Evolutionary conservation across 2,113 vertebrate species (phyloP), one percentile per base, ranked within the genome.

Genomic region (Tachycineta bicolor): DNA sequence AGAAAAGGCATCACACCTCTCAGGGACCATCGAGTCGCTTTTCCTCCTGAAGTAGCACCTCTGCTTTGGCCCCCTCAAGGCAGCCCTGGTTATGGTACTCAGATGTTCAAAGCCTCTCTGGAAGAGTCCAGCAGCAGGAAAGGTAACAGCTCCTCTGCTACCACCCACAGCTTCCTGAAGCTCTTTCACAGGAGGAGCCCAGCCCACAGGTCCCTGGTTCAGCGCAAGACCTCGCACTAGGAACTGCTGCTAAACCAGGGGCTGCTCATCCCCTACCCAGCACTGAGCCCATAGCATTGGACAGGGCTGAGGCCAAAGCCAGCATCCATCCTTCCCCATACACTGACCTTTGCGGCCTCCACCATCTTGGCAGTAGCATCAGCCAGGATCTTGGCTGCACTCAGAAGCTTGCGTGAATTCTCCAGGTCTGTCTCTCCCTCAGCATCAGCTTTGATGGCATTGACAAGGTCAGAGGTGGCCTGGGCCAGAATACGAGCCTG

Each of bases 301-400:
- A 83, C 11, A 53, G 10, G 41, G 23, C 39, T 37, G 11, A 31
- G 24, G 9, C 13, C 73, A 70, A 91, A 78, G 17, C 10, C 39
- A 83, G 37, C 1, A 2, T 15, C 26, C 47, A 43, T 22, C 5
- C 14, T 25, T 7, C 15, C 26, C 15, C 4, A 68, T 0, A 0
- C 41, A 79, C 90, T 29, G 87, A 99, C 99, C 99, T 99, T 99
- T 2, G 99, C 99, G 41, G 99, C 99, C 83, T 99, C 99, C 96
- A 99, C 99, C 99, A 99, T 99, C 97, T 98, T 99, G 71, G 99
- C 99, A 0, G 99, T 99, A 89, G 99, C 99, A 20, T 99, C 99
- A 2, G 99, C 99, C 69, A 99, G 96, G 56, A 99, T 98, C 91
- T 99, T 99, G 94, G 99, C 99, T 0, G 99, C 99, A 0, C 99